These are phyloP conservation scores for Sebastes steindachneri DNA, from an alignment of 2,797 vertebrate species.

Conservation along the genomic window DNA sequence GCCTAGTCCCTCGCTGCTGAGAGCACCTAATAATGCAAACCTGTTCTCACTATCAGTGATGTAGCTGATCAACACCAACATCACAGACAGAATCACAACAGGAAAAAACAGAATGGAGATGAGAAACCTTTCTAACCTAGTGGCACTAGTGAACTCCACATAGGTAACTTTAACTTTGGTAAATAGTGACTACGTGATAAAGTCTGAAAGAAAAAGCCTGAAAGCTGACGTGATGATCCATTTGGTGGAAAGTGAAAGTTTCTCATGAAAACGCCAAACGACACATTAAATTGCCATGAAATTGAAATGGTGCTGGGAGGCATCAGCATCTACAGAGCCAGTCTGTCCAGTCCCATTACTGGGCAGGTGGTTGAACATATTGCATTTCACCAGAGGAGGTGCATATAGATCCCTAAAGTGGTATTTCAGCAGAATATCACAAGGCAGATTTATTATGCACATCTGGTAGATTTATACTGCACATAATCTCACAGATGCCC, in stretches of 20 bases:
- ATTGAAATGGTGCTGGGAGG: neutral
- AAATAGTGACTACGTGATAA: neutral
- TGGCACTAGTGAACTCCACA: no score
- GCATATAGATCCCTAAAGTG: constrained; percentile 19
- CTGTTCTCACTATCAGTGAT: neutral
- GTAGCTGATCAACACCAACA: no score
- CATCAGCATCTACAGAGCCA: neutral
- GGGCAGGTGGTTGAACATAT: constrained; percentile 43
- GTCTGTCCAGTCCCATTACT: neutral
- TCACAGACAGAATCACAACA: no score
- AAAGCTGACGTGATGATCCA: neutral
- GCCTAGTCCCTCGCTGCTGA: neutral
- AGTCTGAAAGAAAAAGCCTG: neutral
- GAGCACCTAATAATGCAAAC: neutral
- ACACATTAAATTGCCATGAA: constrained; percentile 20
- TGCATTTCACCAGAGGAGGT: constrained; percentile 17
- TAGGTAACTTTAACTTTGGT: neutral
- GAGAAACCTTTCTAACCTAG: no score
- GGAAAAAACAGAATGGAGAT: no score
- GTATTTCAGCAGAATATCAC: constrained; percentile 39
- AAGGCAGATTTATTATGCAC: constrained; percentile 46
- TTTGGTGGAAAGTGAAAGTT: neutral
- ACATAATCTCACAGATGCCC: constrained; percentile 5
- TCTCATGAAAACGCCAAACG: neutral
- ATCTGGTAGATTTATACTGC: constrained; percentile 42